phyloP scores from a whole-genome alignment of 2,797 vertebrate species.

The Protosalanx chinensis region DNA sequence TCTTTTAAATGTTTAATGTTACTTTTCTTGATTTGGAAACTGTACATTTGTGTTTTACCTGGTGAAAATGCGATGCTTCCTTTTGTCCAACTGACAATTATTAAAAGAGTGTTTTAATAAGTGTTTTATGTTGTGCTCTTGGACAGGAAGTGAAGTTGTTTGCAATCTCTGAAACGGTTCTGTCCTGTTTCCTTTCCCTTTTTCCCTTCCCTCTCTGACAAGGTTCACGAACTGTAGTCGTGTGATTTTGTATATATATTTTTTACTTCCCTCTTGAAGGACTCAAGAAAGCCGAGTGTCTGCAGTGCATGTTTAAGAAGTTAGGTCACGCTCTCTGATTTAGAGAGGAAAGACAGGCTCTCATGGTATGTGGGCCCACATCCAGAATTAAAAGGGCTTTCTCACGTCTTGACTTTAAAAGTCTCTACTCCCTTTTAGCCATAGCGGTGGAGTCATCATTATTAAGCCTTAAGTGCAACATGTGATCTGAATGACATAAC shows the following conservation, averaged over 20 bases:
- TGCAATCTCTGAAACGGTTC: constrained; percentile 15
- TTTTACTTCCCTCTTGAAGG: constrained; percentile 49
- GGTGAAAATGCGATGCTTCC: no score
- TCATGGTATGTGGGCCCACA: no score
- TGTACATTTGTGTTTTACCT: not conserved
- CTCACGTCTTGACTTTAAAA: no score
- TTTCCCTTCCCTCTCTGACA: constrained; percentile 32
- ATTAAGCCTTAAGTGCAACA: no score
- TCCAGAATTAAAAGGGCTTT: no score
- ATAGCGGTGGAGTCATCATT: no score
- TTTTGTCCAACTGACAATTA: no score
- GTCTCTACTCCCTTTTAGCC: no score
- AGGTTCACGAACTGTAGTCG: not conserved
- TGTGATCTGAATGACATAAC: no score
- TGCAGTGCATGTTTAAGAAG: not conserved
- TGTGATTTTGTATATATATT: constrained; percentile 40
- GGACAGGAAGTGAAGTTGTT: constrained; percentile 20
- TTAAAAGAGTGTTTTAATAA: no score
- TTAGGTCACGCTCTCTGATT: constrained; percentile 2
- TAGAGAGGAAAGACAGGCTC: constrained; percentile 39
- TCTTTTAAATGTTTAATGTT: not conserved
- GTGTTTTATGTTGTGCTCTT: not conserved
- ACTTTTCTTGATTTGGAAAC: not conserved
- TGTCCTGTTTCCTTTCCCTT: constrained; percentile 12
- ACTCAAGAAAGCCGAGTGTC: constrained; percentile 10